Percentiles rank a stretch among this genome's conserved stretches.
phyloP scores from a whole-genome alignment of 2,888 invertebrate genomes.

The Macrosiphum euphorbiae region DNA sequence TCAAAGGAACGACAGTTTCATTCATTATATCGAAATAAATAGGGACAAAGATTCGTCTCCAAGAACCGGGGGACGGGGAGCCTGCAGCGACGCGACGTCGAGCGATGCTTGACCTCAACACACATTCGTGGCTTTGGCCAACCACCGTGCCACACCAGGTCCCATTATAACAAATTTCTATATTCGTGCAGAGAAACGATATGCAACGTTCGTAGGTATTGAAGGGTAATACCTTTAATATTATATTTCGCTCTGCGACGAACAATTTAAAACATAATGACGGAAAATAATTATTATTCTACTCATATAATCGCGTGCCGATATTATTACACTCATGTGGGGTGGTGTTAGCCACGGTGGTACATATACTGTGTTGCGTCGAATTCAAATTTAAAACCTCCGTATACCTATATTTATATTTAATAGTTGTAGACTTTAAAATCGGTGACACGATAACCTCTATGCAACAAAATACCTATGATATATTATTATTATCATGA shows the following conservation, averaged over 20 bases:
- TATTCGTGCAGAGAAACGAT: neutral
- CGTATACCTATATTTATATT: neutral
- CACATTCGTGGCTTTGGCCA: too few relatives aligned
- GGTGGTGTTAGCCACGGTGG: neutral
- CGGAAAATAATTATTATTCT: neutral
- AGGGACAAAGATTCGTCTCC: too few relatives aligned
- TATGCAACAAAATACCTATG: neutral
- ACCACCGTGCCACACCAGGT: too few relatives aligned
- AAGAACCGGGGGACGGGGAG: too few relatives aligned
- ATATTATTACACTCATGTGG: neutral
- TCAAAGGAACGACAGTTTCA: too few relatives aligned
- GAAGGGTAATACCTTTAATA: too few relatives aligned
- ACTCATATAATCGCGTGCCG: neutral
- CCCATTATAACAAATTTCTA: neutral
- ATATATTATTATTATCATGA: neutral
- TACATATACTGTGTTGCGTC: neutral
- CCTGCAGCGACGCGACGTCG: too few relatives aligned
- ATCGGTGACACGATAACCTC: neutral
- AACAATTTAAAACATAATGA: conserved; percentile 3
- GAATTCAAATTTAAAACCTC: neutral
- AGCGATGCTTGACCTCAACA: too few relatives aligned
- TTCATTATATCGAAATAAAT: too few relatives aligned
- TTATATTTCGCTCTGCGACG: neutral
- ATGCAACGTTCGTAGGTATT: neutral
- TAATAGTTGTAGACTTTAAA: neutral